Evolutionary conservation across 1,140 invertebrate genomes (phyloP).

Genomic region (Drosophila gunungcola): DNA sequence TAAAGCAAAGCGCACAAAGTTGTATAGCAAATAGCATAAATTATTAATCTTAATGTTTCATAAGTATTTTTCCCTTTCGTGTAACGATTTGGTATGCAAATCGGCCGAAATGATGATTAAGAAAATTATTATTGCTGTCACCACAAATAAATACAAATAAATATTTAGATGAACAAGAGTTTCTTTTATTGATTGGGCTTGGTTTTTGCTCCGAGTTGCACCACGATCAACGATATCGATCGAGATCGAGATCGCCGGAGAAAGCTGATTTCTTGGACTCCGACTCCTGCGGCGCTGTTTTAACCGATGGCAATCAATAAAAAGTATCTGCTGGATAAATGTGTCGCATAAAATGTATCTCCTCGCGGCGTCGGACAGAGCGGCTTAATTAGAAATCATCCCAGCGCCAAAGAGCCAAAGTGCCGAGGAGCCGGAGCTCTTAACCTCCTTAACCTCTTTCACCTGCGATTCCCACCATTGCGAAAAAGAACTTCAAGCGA

Average conservation of each 20-base stretch:
- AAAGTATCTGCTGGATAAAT: slow-evolving; percentile 28
- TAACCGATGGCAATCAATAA: slow-evolving; percentile 52
- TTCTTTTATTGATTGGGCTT: slow-evolving; percentile 42
- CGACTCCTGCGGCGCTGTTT: slow-evolving; percentile 39
- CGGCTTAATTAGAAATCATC: slow-evolving; percentile 50
- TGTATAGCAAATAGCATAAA: slow-evolving; percentile 80
- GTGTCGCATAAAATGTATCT: slow-evolving; percentile 46
- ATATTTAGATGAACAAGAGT: slow-evolving; percentile 70
- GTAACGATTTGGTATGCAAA: slow-evolving; percentile 68
- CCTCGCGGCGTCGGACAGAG: slow-evolving; percentile 10
- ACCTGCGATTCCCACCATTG: slow-evolving; percentile 21
- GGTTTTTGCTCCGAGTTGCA: neutral
- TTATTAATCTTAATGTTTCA: slow-evolving; percentile 63
- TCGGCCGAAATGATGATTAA: slow-evolving; percentile 24
- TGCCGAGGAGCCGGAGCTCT: slow-evolving; percentile 12
- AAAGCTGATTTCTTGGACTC: slow-evolving; percentile 46
- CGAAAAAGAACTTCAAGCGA: slow-evolving; percentile 21
- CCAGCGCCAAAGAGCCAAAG: slow-evolving; percentile 12
- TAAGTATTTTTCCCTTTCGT: slow-evolving; percentile 43
- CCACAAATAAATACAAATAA: slow-evolving; percentile 72
- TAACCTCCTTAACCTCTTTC: slow-evolving; percentile 40
- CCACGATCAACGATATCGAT: slow-evolving; percentile 43
- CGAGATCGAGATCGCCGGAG: slow-evolving; percentile 14
- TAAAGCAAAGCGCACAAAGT: slow-evolving; percentile 54
- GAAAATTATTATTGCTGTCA: slow-evolving; percentile 75